A percentile compares a stretch with the other conserved stretches of the same genome.
Evolutionary conservation across 2,113 vertebrate species (phyloP).

Genomic region (Gobiocypris rarus): DNA sequence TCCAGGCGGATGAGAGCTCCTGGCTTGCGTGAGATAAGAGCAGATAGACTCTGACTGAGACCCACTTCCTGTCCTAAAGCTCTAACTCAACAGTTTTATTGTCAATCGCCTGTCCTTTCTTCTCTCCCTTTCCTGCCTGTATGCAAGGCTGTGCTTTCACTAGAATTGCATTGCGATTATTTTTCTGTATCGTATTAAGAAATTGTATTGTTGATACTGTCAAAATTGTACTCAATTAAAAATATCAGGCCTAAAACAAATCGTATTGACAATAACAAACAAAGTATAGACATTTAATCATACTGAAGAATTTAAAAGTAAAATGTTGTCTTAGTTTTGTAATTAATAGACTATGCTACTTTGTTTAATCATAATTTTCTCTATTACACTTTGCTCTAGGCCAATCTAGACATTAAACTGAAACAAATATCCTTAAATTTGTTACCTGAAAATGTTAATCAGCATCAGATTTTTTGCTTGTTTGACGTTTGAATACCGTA

Average conservation of each 20-base stretch:
- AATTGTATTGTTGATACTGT: background rate
- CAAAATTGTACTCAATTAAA: background rate
- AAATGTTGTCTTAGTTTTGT: background rate
- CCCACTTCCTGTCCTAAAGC: conserved; percentile 57
- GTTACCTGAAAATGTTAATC: background rate
- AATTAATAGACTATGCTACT: background rate
- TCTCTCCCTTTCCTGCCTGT: conserved; percentile 5
- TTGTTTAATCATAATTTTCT: background rate
- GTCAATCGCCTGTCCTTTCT: conserved; percentile 14
- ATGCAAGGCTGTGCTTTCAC: background rate
- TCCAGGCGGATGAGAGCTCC: conserved; percentile 23
- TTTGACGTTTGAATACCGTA: background rate
- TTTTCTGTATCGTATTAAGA: background rate
- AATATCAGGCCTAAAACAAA: background rate
- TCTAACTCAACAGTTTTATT: conserved; percentile 52
- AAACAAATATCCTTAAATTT: background rate
- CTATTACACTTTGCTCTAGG: background rate
- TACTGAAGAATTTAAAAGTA: background rate
- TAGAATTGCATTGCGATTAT: background rate
- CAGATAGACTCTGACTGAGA: conserved; percentile 38
- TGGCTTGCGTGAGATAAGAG: conserved; percentile 54
- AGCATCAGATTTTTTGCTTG: background rate
- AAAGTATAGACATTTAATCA: background rate
- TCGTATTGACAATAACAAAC: background rate
- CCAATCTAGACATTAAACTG: too few species aligned